These are phyloP conservation scores for Nasonovia ribisnigri DNA, from an alignment of 2,888 invertebrate species.

Conservation along the genomic window DNA sequence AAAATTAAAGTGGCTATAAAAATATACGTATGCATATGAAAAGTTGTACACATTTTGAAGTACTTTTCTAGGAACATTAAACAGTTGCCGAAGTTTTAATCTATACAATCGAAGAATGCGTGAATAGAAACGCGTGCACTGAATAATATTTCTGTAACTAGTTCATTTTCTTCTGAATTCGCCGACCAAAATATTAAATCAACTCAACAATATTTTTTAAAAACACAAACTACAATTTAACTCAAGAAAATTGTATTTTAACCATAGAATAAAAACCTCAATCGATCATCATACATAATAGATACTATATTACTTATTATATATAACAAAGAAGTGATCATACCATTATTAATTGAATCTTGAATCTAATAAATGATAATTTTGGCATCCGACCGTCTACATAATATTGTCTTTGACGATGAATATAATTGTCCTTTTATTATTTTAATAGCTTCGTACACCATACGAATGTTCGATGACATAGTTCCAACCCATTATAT, in stretches of 20 bases:
- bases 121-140: background rate
- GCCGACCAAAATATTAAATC: background rate
- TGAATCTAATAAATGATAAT: background rate
- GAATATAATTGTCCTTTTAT: background rate
- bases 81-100: background rate
- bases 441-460: background rate
- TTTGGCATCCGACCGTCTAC: background rate
- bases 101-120: background rate
- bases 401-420: background rate
- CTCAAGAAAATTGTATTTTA: background rate
- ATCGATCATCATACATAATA: background rate
- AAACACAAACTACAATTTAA: background rate
- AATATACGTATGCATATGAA: background rate
- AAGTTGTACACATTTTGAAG: background rate
- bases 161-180: background rate
- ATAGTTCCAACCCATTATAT: background rate
- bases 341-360: background rate
- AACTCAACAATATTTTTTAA: background rate
- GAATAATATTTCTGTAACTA: background rate
- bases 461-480: background rate
- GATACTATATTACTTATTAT: background rate
- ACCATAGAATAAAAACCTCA: background rate
- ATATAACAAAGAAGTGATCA: background rate
- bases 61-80: conserved; percentile 7
- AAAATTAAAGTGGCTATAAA: background rate